Base-by-base conservation (phyloP, 1,140 invertebrate genomes). In the Aricia agestis region DNA sequence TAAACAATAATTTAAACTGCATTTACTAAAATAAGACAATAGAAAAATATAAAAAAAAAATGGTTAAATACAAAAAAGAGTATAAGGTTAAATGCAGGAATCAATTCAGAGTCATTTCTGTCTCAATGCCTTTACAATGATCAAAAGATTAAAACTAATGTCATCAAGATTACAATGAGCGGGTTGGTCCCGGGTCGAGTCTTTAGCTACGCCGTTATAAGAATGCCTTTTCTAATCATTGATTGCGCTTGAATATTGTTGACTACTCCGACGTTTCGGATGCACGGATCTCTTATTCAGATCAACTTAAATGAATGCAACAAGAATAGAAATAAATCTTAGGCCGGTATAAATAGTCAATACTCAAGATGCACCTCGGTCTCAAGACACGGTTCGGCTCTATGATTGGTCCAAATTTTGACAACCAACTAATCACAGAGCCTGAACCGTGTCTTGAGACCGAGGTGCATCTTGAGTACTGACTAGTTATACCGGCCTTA, bases 111-210 rank as follows among this genome's bases (percentile, higher is more conserved):
- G 71, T 79, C 79, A 59, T 73, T 74, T 41, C 31, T 90, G 79
- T 90, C 87, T 89, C 88, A 88, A 79, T 86, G 87, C 76, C 83
- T 88, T 90, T 90, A 90, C 87, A 90, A 88, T 89, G 85, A 78
- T 80, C 82, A 82, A 73, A 73, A 85, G 83, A 85, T 81, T 76
- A 68, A 82, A 65, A 68, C 84, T 82, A 76, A 75, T 76, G 80
- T 76, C 86, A 90, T 87, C 88, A 89, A 90, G 88, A 89, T 90
- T 89, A 89, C 87, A 89, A 82, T 88, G 88, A 89, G 87, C 76
- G 83, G 86, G 83, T 74, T 67, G 61, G 68, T 82, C 82, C 1
- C 81, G 80, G 83, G 84, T 78, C 74, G 88, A 90, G 88, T 90
- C 88, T 85, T 65, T 74, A 81, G 82, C 82, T 81, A 77, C 77